Evolutionary conservation across 2,888 invertebrate genomes (phyloP).

Genomic region (Nomada flava): DNA sequence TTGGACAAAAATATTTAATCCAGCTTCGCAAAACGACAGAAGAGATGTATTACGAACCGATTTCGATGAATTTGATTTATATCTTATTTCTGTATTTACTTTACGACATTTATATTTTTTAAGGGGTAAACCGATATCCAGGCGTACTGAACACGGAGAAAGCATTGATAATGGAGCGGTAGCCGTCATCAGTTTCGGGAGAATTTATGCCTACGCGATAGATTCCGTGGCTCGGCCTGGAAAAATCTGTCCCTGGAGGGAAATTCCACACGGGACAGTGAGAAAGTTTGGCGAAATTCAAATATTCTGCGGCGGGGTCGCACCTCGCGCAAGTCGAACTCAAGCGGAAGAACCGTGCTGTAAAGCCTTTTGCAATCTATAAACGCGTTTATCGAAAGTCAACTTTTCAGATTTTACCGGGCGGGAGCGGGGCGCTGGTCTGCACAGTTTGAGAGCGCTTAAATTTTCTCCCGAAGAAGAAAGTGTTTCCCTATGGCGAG

Average conservation of each 20-base stretch:
- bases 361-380: conserved; percentile 73
- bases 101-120: too few species aligned
- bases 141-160: not conserved
- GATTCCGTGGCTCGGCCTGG: conserved; percentile 24
- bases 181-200: conserved; percentile 20
- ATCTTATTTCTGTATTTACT: too few species aligned
- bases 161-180: conserved; percentile 34
- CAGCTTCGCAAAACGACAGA: not conserved
- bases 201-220: conserved; percentile 41
- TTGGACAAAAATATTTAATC: too few species aligned
- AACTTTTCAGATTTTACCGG: conserved; percentile 47
- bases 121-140: conserved; percentile 18
- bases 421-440: conserved; percentile 43
- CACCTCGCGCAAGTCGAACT: conserved; percentile 39
- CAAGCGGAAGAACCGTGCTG: conserved; percentile 60
- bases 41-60: not conserved
- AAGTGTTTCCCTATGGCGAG: conserved; percentile 4
- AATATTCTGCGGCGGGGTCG: conserved; percentile 35
- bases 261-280: conserved; percentile 32
- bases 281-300: conserved; percentile 63
- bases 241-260: conserved; percentile 40
- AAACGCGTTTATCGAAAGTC: conserved; percentile 64
- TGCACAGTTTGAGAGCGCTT: conserved; percentile 34
- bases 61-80: not conserved
- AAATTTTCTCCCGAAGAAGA: not conserved